Percentiles rank a stretch among this genome's conserved stretches.
Conservation (phyloP, 2,113 vertebrate species). For the Urocynchramus pylzowi region DNA sequence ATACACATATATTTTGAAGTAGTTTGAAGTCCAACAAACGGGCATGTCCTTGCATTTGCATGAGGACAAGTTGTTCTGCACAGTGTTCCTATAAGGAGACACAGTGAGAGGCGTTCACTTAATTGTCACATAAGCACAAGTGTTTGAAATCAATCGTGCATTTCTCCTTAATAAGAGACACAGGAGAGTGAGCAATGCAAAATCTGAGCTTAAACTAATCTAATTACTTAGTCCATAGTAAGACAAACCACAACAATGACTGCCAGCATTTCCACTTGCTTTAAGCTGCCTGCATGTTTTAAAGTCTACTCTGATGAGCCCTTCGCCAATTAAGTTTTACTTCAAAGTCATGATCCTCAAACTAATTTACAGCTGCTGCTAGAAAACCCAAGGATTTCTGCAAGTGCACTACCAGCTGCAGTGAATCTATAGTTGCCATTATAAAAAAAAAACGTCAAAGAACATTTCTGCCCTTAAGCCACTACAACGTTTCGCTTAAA, state of each 20-base stretch:
- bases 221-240: slow-evolving; percentile 33
- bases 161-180: slow-evolving; percentile 2
- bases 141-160: slow-evolving; percentile 24
- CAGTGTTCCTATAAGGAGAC: neutral
- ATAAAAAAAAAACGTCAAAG: neutral
- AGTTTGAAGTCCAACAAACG: slow-evolving; percentile 15
- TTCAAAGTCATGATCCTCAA: slow-evolving; percentile 21
- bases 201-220: slow-evolving; percentile 43
- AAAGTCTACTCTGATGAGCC: neutral
- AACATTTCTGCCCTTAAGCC: neutral
- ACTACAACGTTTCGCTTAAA: neutral
- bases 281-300: neutral
- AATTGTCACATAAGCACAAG: slow-evolving; percentile 34
- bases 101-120: slow-evolving; percentile 22
- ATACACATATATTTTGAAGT: neutral
- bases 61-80: slow-evolving; percentile 47
- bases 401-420: neutral
- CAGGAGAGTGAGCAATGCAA: neutral
- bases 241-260: neutral
- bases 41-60: slow-evolving; percentile 34
- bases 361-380: slow-evolving; percentile 20
- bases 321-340: neutral
- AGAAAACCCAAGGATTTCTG: neutral
- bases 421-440: neutral
- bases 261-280: slow-evolving; percentile 19